These are phyloP conservation scores for Erpetoichthys calabaricus DNA, from an alignment of 2,797 vertebrate species.

Conservation along the genomic window DNA sequence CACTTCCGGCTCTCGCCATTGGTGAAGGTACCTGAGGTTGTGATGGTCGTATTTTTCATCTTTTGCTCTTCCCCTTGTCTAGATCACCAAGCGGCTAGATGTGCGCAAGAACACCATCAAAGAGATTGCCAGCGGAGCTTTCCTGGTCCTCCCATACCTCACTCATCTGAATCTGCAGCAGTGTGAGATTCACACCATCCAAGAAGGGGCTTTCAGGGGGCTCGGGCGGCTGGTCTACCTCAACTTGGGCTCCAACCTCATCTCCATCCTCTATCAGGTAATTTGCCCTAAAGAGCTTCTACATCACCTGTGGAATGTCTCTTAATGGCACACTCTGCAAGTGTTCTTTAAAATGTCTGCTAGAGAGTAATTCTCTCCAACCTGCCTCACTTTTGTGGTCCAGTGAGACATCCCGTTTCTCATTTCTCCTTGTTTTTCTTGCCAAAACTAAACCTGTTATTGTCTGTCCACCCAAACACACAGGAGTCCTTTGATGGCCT, in stretches of 20 bases:
- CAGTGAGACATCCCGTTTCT: no score
- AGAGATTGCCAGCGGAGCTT: constrained; percentile 49
- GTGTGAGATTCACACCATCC: constrained; percentile 63
- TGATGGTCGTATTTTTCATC: no score
- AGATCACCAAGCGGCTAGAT: constrained; percentile 77
- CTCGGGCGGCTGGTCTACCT: constrained; percentile 75
- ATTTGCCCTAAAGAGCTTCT: neutral
- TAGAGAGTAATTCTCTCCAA: no score
- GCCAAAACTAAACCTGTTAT: no score
- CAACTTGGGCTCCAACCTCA: constrained; percentile 71
- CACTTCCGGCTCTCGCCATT: no score
- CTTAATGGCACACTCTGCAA: no score
- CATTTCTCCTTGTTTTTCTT: no score
- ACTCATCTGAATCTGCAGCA: constrained; percentile 69
- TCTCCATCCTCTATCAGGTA: constrained; percentile 68
- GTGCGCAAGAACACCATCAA: constrained; percentile 62
- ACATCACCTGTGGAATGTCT: no score
- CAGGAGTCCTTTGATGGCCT: constrained; percentile 80
- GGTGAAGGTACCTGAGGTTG: no score
- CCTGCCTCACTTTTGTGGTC: no score
- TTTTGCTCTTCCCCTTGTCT: neutral
- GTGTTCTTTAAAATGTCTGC: no score
- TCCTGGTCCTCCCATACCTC: constrained; percentile 64
- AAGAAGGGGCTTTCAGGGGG: constrained; percentile 76
- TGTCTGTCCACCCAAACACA: neutral